These are phyloP conservation scores for Thunnus albacares DNA, from an alignment of 2,797 vertebrate genomes.

Conservation along the genomic window DNA sequence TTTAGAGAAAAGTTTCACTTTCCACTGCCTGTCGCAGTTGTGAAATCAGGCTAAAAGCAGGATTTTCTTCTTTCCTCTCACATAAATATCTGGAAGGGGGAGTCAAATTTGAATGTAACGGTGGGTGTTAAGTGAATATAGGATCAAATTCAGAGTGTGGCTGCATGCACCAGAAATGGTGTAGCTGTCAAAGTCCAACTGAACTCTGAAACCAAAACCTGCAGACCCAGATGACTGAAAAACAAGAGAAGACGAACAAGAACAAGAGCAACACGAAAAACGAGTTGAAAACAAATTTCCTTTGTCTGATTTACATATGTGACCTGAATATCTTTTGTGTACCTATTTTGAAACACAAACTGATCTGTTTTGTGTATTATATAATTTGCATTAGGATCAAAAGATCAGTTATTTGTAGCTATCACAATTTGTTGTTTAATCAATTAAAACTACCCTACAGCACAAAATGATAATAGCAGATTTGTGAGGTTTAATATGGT, in stretches of 20 bases:
- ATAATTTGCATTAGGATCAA: constrained; percentile 8
- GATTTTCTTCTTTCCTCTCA: constrained; percentile 27
- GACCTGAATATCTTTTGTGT: background rate
- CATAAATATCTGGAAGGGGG: constrained; percentile 29
- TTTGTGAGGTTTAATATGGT: constrained; percentile 32
- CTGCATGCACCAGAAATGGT: constrained; percentile 16
- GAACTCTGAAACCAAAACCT: constrained; percentile 10
- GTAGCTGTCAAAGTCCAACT: constrained; percentile 12
- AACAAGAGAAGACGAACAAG: background rate
- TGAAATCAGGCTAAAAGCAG: constrained; percentile 34
- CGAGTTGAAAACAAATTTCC: background rate
- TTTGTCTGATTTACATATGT: background rate
- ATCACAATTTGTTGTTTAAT: constrained; percentile 10
- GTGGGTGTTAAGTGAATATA: constrained; percentile 37
- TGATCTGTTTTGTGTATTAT: background rate
- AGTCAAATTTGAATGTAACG: constrained; percentile 25
- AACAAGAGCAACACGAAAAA: background rate
- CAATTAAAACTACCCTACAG: constrained; percentile 2
- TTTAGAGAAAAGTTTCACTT: constrained; percentile 44
- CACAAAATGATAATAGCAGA: constrained; percentile 25
- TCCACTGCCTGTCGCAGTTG: constrained; percentile 3
- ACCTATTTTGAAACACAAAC: background rate
- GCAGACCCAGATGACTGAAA: background rate
- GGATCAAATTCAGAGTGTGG: constrained; percentile 24
- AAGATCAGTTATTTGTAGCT: constrained; percentile 24